Conservation (phyloP, 2,888 invertebrate species). For the Cremastinae sp. region DNA sequence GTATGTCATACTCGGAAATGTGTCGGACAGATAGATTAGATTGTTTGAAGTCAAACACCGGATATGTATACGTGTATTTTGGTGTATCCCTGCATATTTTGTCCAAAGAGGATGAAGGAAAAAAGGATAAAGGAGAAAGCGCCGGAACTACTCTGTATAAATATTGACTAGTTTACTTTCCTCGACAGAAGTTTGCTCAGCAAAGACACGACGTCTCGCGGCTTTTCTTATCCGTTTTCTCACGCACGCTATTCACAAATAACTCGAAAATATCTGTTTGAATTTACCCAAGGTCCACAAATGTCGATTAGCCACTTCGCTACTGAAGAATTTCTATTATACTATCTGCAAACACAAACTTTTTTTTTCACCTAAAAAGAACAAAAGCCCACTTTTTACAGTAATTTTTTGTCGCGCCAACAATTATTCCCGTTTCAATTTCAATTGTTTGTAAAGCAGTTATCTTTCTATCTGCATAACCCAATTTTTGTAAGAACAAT, state of each 20-base stretch:
- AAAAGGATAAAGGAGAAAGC: conserved; percentile 13
- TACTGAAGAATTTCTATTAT: conserved; percentile 49
- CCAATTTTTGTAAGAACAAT: no score
- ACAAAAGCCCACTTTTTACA: not conserved
- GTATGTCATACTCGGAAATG: conserved; percentile 9
- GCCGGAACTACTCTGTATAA: conserved; percentile 70
- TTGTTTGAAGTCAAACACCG: conserved; percentile 56
- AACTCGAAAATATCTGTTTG: conserved; percentile 57
- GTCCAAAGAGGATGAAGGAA: conserved; percentile 11
- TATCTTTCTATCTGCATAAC: no score
- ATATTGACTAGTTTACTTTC: conserved; percentile 71
- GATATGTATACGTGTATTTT: conserved; percentile 9
- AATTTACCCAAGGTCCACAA: conserved; percentile 74
- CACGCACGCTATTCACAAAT: conserved; percentile 20
- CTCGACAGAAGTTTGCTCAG: conserved; percentile 71
- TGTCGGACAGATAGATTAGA: conserved; percentile 40
- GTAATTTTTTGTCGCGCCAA: no score
- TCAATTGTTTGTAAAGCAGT: no score
- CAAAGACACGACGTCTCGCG: conserved; percentile 71
- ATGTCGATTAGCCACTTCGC: conserved; percentile 73
- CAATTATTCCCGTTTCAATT: no score
- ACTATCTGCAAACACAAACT: not conserved
- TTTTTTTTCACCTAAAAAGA: not conserved
- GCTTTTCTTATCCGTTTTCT: conserved; percentile 8
- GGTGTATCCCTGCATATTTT: conserved; percentile 17